Conservation (phyloP, 92 coral and sea anemone species). For the Blastomussa wellsi region DNA sequence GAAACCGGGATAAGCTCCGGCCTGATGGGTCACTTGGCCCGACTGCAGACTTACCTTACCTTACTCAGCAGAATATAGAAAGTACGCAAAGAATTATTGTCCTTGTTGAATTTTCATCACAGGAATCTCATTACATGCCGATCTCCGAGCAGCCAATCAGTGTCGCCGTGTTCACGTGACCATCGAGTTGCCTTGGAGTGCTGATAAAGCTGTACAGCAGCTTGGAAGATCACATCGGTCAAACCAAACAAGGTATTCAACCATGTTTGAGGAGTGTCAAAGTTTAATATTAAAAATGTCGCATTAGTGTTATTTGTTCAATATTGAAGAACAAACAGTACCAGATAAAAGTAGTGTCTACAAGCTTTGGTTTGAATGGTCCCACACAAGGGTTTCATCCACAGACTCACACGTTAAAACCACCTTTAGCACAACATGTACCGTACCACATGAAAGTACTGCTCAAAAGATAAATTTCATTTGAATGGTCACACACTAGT, state of each 20-base stretch:
- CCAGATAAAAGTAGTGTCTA: not conserved
- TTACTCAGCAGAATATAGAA: not conserved
- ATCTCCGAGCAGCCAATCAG: conserved; percentile 92
- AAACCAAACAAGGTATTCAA: conserved; percentile 85
- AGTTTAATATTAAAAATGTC: not conserved
- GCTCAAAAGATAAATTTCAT: no score
- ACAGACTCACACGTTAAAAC: not conserved
- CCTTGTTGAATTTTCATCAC: not conserved
- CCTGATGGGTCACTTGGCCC: no score
- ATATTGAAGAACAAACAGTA: no score
- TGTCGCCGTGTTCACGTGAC: conserved; percentile 95
- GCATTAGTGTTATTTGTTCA: no score
- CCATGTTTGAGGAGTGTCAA: not conserved
- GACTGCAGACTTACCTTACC: no score
- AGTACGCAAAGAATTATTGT: not conserved
- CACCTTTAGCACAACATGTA: not conserved
- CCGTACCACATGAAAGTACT: no score
- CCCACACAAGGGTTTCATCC: not conserved
- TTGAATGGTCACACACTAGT: no score
- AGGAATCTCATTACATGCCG: conserved; percentile 98
- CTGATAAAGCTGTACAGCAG: conserved; percentile 99
- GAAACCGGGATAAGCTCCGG: no score
- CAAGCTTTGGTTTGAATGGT: not conserved
- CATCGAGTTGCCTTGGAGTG: conserved; percentile 98
- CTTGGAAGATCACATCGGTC: conserved; percentile 98